Evolutionary conservation across 2,888 invertebrate species (phyloP).

Genomic region (Eupithecia dodoneata): DNA sequence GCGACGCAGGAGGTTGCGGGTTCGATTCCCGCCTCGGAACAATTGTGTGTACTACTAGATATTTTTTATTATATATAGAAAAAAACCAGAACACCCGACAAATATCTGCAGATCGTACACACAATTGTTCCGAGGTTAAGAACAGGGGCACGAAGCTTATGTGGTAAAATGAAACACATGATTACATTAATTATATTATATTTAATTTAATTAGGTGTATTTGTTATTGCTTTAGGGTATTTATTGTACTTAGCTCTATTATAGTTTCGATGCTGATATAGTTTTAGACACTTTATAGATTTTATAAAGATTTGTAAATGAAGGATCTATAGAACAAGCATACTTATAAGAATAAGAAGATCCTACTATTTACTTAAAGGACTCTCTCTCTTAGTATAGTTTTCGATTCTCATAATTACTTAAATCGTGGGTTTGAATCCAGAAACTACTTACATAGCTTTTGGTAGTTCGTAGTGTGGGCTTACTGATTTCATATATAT

Average conservation of each 20-base stretch:
- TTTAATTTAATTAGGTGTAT: slow-evolving; percentile 54
- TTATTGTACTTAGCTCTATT: slow-evolving; percentile 77
- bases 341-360: slow-evolving; percentile 5
- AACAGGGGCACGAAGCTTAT: neutral
- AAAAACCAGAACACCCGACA: no score
- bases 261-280: slow-evolving; percentile 45
- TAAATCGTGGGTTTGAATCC: slow-evolving; percentile 2
- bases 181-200: slow-evolving; percentile 58
- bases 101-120: no score
- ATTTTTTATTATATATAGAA: no score
- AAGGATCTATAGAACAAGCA: slow-evolving; percentile 8
- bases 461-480: neutral
- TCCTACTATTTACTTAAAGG: neutral
- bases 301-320: slow-evolving; percentile 12
- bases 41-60: no score
- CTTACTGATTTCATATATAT: neutral
- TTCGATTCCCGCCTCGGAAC: no score
- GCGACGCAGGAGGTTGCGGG: no score
- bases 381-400: slow-evolving; percentile 9
- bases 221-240: slow-evolving; percentile 59
- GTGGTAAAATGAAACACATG: slow-evolving; percentile 60
- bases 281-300: slow-evolving; percentile 17
- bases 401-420: slow-evolving; percentile 1
- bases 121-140: no score
- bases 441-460: neutral